Evolutionary conservation across 2,797 vertebrate genomes (phyloP).

Genomic region (Spinibarbus caldwelli): DNA sequence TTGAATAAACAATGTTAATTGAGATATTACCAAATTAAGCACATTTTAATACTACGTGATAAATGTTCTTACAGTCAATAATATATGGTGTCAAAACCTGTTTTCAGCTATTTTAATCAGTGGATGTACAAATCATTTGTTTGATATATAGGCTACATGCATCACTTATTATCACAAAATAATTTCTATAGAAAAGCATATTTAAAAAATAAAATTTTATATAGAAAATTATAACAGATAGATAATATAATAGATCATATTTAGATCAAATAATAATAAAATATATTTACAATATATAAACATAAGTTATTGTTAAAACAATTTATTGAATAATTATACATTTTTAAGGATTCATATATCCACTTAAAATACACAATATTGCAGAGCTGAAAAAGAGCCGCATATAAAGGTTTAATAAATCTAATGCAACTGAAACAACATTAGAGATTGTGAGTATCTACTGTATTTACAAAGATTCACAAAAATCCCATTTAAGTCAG

Average conservation of each 20-base stretch:
- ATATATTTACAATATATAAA: background rate
- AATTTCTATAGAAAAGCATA: background rate
- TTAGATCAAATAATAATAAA: background rate
- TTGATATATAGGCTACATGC: background rate
- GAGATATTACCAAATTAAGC: background rate
- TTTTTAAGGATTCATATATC: background rate
- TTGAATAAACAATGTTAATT: background rate
- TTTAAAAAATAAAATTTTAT: background rate
- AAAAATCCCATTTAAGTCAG: background rate
- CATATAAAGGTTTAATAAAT: background rate
- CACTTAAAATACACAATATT: background rate
- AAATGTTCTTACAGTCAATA: background rate
- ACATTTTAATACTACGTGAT: background rate
- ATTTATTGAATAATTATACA: background rate
- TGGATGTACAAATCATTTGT: background rate
- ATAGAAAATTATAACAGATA: background rate
- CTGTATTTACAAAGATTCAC: background rate
- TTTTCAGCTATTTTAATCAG: background rate
- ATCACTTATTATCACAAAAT: background rate
- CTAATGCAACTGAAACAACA: background rate
- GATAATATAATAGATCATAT: background rate
- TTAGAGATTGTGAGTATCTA: background rate
- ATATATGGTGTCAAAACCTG: background rate
- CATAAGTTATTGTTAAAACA: background rate
- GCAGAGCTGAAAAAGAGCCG: background rate